Conservation (phyloP, 2,888 invertebrate genomes). For the Sinodicranocentrus sp. region DNA sequence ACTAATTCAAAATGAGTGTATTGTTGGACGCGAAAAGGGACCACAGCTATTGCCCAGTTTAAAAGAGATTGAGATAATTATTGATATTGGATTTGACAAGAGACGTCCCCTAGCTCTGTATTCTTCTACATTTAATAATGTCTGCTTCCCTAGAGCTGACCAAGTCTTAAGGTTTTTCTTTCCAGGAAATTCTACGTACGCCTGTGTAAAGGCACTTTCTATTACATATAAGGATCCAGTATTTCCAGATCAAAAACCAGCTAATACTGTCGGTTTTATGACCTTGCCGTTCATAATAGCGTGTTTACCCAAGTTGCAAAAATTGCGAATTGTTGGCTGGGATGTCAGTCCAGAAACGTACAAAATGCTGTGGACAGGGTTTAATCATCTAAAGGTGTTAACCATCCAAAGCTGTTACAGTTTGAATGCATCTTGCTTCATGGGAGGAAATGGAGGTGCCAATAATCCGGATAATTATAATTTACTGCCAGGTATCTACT, state of each 20-base stretch:
- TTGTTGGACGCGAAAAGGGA: constrained; percentile 44
- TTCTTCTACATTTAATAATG: constrained; percentile 10
- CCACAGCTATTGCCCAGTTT: constrained; percentile 49
- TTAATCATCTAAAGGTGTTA: constrained; percentile 21
- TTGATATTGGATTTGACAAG: constrained; percentile 53
- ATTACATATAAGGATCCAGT: constrained; percentile 37
- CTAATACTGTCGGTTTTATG: background rate
- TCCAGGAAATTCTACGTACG: constrained; percentile 20
- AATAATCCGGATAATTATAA: constrained; percentile 26
- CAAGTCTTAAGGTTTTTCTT: constrained; percentile 57
- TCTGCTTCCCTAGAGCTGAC: constrained; percentile 53
- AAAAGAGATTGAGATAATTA: constrained; percentile 30
- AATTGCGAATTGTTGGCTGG: constrained; percentile 24
- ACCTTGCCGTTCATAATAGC: constrained; percentile 19
- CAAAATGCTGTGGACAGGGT: constrained; percentile 29
- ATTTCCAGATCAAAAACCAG: constrained; percentile 13
- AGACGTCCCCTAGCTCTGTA: constrained; percentile 13
- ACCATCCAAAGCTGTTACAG: constrained; percentile 17
- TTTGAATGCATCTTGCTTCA: constrained; percentile 32
- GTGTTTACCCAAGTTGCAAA: constrained; percentile 10
- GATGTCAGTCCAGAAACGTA: constrained; percentile 33
- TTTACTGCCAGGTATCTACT: background rate
- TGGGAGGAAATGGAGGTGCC: constrained; percentile 46
- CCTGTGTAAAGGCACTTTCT: background rate
- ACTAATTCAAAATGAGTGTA: constrained; percentile 60